Evolutionary conservation across 2,113 vertebrate species (phyloP).

Genomic region (Hemicordylus capensis): DNA sequence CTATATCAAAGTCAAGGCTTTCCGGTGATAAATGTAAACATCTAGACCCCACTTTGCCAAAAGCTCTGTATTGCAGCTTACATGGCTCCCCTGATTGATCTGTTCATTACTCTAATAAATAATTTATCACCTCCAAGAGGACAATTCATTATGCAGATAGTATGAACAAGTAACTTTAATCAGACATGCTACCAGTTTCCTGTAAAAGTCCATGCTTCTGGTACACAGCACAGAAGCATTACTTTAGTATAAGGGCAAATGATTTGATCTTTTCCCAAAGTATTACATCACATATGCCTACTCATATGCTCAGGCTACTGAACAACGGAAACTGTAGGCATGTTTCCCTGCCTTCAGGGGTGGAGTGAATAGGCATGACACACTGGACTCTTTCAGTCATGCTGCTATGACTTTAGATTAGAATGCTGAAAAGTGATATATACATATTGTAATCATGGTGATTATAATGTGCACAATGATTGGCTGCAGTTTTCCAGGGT

Average conservation of each 20-base stretch:
- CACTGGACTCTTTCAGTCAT: no score
- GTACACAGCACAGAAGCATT: constrained; percentile 16
- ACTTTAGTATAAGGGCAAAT: constrained; percentile 18
- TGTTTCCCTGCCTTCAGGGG: no score
- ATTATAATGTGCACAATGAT: no score
- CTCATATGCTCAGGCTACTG: no score
- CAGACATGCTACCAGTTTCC: constrained; percentile 26
- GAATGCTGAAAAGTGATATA: no score
- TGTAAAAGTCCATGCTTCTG: constrained; percentile 21
- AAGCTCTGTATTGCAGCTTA: constrained; percentile 70
- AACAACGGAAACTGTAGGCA: no score
- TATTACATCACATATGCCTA: neutral
- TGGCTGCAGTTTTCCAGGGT: no score
- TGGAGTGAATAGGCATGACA: no score
- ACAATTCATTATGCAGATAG: constrained; percentile 71
- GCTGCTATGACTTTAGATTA: no score
- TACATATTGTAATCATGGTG: no score
- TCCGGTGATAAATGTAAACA: constrained; percentile 78
- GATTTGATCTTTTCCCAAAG: neutral
- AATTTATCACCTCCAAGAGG: constrained; percentile 74
- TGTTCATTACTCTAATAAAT: constrained; percentile 79
- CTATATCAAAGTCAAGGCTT: constrained; percentile 76
- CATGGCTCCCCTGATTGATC: constrained; percentile 72
- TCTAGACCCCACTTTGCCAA: constrained; percentile 70
- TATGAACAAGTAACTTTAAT: constrained; percentile 63